Conservation (phyloP, 2,797 vertebrate genomes). For the Leptatherina wallacei region DNA sequence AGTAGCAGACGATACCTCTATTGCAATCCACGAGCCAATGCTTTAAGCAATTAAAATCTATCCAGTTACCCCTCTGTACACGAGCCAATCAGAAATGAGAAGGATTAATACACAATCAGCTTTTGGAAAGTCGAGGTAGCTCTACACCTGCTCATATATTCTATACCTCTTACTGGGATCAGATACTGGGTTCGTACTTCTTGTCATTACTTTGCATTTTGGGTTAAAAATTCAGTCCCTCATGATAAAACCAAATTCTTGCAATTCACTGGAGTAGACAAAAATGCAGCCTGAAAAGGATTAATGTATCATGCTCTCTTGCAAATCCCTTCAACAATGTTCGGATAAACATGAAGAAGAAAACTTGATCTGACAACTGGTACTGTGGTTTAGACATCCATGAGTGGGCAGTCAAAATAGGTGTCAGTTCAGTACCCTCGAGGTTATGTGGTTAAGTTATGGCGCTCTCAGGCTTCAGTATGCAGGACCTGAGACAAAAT, state of each 20-base stretch:
- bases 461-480: neutral
- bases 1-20: slow-evolving; percentile 72
- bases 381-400: slow-evolving; percentile 31
- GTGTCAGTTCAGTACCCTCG: slow-evolving; percentile 12
- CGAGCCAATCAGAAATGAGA: slow-evolving; percentile 69
- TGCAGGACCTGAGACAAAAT: slow-evolving; percentile 22
- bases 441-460: slow-evolving; percentile 14
- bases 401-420: slow-evolving; percentile 33
- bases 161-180: slow-evolving; percentile 22
- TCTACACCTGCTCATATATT: slow-evolving; percentile 28
- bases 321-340: slow-evolving; percentile 69
- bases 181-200: slow-evolving; percentile 29
- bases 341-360: slow-evolving; percentile 51
- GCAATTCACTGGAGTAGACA: slow-evolving; percentile 50
- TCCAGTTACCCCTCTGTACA: slow-evolving; percentile 76
- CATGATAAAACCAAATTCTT: slow-evolving; percentile 68
- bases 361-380: slow-evolving; percentile 58
- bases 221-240: slow-evolving; percentile 40
- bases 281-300: slow-evolving; percentile 53
- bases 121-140: slow-evolving; percentile 38
- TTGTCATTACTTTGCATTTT: slow-evolving; percentile 29
- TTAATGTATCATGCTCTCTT: slow-evolving; percentile 59
- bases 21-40: slow-evolving; percentile 75
- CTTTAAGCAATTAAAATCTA: slow-evolving; percentile 79
- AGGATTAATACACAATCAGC: slow-evolving; percentile 77